Evolutionary conservation across 2,888 invertebrate species (phyloP).

Genomic region (Steinernema hermaphroditum): DNA sequence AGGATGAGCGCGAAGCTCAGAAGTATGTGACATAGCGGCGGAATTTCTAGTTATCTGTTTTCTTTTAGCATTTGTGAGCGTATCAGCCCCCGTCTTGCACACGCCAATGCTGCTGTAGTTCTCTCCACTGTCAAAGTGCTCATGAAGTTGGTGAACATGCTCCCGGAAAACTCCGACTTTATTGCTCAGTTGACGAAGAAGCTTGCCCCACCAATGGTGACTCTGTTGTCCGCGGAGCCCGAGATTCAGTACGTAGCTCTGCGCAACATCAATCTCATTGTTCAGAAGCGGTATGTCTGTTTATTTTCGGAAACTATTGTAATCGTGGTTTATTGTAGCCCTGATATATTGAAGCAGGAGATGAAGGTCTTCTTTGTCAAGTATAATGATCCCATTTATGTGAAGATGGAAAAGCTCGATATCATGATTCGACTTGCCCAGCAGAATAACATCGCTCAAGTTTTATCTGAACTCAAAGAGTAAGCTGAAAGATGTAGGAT

Average conservation of each 20-base stretch:
- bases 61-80: slow-evolving; percentile 84
- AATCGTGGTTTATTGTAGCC: too few species aligned
- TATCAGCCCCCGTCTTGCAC: slow-evolving; percentile 92
- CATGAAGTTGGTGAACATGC: slow-evolving; percentile 97
- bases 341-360: slow-evolving; percentile 97
- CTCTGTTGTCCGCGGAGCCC: slow-evolving; percentile 92
- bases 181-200: slow-evolving; percentile 91
- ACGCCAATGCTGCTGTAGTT: slow-evolving; percentile 98
- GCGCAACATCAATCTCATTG: slow-evolving; percentile 96
- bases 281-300: slow-evolving; percentile 79
- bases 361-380: slow-evolving; percentile 99
- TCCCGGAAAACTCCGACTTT: slow-evolving; percentile 88
- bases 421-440: slow-evolving; percentile 98
- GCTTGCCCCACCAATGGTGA: slow-evolving; percentile 96
- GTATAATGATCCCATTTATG: slow-evolving; percentile 99
- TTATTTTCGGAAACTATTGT: background rate
- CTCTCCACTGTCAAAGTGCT: slow-evolving; percentile 95
- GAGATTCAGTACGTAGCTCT: slow-evolving; percentile 99
- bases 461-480: slow-evolving; percentile 94
- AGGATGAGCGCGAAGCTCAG: slow-evolving; percentile 95
- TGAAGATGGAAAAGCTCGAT: slow-evolving; percentile 95
- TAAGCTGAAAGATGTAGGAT: slow-evolving; percentile 51
- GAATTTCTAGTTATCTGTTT: too few species aligned
- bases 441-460: slow-evolving; percentile 95
- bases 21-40: too few species aligned